Conservation (phyloP, 2,888 invertebrate genomes). For the Leptopterna dolabrata region DNA sequence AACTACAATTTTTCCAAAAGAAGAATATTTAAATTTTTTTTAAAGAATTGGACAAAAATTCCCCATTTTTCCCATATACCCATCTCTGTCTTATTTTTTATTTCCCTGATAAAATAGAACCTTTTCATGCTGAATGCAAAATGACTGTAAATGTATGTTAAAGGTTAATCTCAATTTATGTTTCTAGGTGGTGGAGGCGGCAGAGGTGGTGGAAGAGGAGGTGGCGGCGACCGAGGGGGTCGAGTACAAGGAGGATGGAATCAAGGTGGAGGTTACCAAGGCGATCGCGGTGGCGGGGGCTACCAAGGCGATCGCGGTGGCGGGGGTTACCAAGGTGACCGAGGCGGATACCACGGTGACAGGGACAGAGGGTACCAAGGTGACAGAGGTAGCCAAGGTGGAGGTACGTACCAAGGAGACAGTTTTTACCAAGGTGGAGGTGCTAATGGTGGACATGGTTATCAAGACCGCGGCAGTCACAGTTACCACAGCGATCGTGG, state of each 20-base stretch:
- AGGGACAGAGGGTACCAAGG: conserved; percentile 62
- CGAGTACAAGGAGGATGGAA: conserved; percentile 68
- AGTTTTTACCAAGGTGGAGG: conserved; percentile 53
- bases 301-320: conserved; percentile 65
- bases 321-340: conserved; percentile 64
- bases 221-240: conserved; percentile 65
- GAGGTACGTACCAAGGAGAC: conserved; percentile 51
- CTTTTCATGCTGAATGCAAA: no score
- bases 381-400: conserved; percentile 58
- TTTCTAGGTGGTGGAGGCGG: not conserved
- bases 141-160: no score
- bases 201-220: conserved; percentile 62
- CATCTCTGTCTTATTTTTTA: no score
- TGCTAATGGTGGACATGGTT: conserved; percentile 45
- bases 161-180: no score
- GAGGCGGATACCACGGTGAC: conserved; percentile 63
- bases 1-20: no score
- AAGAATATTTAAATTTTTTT: no score
- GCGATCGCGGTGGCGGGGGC: conserved; percentile 65
- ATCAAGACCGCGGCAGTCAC: conserved; percentile 31
- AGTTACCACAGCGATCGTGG: conserved; percentile 29
- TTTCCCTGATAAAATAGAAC: no score
- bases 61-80: no score
- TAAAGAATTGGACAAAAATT: no score
- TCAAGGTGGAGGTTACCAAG: conserved; percentile 65